Evolutionary conservation across 2,113 vertebrate genomes (phyloP).

Genomic region (Sapajus apella): DNA sequence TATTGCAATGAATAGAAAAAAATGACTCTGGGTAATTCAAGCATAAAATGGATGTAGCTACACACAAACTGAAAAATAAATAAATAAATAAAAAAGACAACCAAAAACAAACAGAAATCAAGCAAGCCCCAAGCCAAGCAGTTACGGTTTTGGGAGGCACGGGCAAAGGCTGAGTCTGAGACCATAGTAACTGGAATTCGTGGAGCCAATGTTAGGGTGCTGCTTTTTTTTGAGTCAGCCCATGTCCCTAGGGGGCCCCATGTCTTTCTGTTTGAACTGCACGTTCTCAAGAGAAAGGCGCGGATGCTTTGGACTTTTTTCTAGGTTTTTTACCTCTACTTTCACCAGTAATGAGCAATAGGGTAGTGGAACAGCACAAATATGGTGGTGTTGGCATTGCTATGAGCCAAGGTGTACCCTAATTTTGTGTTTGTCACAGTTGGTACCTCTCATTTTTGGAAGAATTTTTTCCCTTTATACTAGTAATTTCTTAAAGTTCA

Average conservation of each 20-base stretch:
- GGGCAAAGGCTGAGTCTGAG: too few relatives aligned
- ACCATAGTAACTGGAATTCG: neutral
- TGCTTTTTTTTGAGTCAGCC: neutral
- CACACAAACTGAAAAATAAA: neutral
- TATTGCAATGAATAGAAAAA: conserved; percentile 40
- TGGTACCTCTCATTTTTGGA: neutral
- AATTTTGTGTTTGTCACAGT: neutral
- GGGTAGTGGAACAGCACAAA: neutral
- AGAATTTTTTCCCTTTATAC: neutral
- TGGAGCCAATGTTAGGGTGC: neutral
- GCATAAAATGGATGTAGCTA: conserved; percentile 6
- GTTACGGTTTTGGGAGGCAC: neutral
- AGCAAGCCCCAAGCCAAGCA: neutral
- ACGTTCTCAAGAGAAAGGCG: neutral
- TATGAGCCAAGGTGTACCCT: neutral
- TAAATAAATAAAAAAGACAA: too few relatives aligned
- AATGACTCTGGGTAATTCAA: conserved; percentile 31
- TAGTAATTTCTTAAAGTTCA: neutral
- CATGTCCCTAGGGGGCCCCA: neutral
- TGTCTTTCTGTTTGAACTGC: conserved; percentile 30
- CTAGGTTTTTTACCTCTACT: neutral
- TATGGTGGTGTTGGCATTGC: neutral
- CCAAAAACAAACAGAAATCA: too few relatives aligned
- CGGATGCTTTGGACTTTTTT: neutral
- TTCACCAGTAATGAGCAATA: neutral